A percentile compares a stretch with the other conserved stretches of the same genome.
Evolutionary conservation across 1,140 invertebrate species (phyloP).

Genomic region (Drosophila tropicalis): DNA sequence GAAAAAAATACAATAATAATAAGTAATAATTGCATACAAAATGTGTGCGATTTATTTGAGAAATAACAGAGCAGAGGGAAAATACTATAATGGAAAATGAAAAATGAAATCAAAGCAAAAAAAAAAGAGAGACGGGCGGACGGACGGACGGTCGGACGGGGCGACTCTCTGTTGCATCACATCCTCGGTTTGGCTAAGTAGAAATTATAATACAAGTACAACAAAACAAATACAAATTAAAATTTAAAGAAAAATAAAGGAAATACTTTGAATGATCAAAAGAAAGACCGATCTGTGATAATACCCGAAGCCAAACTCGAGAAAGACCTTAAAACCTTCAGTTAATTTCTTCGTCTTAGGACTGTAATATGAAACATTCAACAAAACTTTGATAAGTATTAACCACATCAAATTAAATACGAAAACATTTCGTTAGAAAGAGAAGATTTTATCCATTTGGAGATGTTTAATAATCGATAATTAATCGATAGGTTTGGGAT

Average conservation of each 20-base stretch:
- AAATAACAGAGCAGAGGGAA: conserved; percentile 58
- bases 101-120: conserved; percentile 76
- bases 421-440: too few species aligned
- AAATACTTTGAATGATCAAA: conserved; percentile 26
- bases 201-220: conserved; percentile 75
- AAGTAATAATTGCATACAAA: conserved; percentile 76
- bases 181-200: conserved; percentile 73
- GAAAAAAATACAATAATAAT: conserved; percentile 36
- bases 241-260: conserved; percentile 30
- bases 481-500: too few species aligned
- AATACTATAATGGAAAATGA: conserved; percentile 36
- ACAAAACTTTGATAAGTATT: too few species aligned
- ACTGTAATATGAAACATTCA: too few species aligned
- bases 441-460: too few species aligned
- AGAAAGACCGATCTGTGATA: conserved; percentile 23
- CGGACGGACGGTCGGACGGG: conserved; percentile 9
- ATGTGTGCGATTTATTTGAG: conserved; percentile 79
- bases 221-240: conserved; percentile 43
- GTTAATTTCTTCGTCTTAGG: too few species aligned
- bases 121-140: not conserved
- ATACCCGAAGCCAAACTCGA: not conserved
- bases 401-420: too few species aligned
- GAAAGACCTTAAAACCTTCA: not conserved
- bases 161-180: conserved; percentile 60
- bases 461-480: too few species aligned